Evolutionary conservation across 2,797 vertebrate species (phyloP), one percentile per base, ranked within the genome.

Genomic region (Peromyscus attwateri): DNA sequence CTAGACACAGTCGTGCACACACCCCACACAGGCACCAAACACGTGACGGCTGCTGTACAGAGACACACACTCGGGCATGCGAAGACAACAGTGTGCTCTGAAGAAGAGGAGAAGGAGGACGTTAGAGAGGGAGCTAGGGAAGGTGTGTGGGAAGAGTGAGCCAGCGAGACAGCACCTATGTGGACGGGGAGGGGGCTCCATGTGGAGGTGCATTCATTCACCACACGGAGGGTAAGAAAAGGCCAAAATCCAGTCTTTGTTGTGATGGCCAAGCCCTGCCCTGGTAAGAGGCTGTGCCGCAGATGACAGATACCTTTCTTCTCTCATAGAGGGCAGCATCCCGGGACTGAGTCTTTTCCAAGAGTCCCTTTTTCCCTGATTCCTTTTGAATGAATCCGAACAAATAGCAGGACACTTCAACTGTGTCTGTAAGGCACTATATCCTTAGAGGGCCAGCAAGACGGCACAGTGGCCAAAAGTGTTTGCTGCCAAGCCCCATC

Each of bases 171-270:
- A 4, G 75, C 5, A 43, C 21, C 17, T 43, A 0, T 43, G 29
- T 3, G 31, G 2, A 1, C 0, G 5, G 34, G 17, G 37, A 40
- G 70, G 2, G 27, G 2, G 49, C 55, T 49, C 57, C 23, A 0
- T 10, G 2, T 8, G 27, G 68, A 37, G 8, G 1, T 52, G 16
- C 34, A 66, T 52, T 27, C 73, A 77, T 12, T 89, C 70, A 57
- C 82, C 66, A 68, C 82, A 70, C 57, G 16, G 87, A 17, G 31
- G 40, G 27, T 1, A 64, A 14, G 91, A 3, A 2, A 31, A 40
- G 6, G n/a, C 68, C 40, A 1, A 68, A 23, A 21, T 46, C 62
- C 70, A 49, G 40, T 37, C 64, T 82, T 46, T 29, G 1, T 71
- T 60, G 3, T 12, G 6, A 55, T 17, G 40, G 60, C 73, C 31